Evolutionary conservation across 2,888 invertebrate genomes (phyloP).

Genomic region (Agrotis segetum): DNA sequence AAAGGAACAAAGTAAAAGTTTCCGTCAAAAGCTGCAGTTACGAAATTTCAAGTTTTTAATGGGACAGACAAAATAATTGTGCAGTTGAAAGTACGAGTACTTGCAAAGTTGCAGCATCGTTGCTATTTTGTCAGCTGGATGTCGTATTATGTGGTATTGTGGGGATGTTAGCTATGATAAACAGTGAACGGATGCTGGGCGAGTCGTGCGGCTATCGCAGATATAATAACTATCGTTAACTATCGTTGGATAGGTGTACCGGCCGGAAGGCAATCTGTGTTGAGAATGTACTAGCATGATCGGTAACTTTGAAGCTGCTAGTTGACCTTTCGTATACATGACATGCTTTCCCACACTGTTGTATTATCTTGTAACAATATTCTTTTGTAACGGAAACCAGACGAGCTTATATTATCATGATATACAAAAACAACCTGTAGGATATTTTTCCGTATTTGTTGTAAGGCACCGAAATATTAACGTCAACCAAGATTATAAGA

Average conservation of each 20-base stretch:
- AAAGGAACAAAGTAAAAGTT: conserved; percentile 3
- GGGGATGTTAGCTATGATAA: background rate
- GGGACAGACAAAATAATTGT: conserved; percentile 18
- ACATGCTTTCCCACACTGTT: background rate
- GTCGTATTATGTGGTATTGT: conserved; percentile 11
- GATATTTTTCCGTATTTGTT: conserved; percentile 10
- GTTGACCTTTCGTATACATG: background rate
- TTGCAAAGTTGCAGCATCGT: conserved; percentile 6
- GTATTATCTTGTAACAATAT: background rate
- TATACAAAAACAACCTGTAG: conserved; percentile 2
- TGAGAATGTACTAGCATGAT: conserved; percentile 2
- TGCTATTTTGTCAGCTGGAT: background rate
- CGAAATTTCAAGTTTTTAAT: conserved; percentile 12
- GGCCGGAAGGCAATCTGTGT: conserved; percentile 14
- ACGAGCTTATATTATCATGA: background rate
- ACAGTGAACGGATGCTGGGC: conserved; percentile 22
- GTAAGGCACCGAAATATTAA: conserved; percentile 22
- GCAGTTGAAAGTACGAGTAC: conserved; percentile 3
- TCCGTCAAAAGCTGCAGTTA: conserved; percentile 20
- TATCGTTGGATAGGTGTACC: background rate
- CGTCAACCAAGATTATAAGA: conserved; percentile 33
- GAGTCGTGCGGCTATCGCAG: conserved; percentile 1
- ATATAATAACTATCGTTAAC: background rate
- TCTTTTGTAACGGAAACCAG: background rate
- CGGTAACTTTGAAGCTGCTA: background rate